Evolutionary conservation across 2,113 vertebrate species (phyloP).

Genomic region (Mionectes macconnelli): DNA sequence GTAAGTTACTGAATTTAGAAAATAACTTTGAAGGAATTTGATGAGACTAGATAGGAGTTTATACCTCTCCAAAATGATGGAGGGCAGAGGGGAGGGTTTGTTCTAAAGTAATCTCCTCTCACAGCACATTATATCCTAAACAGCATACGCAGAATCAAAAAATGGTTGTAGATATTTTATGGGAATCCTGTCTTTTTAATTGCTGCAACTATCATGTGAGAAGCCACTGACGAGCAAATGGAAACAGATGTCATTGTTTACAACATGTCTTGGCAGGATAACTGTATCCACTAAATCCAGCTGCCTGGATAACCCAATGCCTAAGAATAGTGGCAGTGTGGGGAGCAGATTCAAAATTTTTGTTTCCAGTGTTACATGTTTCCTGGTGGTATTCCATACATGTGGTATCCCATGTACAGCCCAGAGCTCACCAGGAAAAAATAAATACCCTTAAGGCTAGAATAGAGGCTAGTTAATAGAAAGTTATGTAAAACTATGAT

Average conservation of each 20-base stretch:
- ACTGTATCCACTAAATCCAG: neutral
- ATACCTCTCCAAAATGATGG: neutral
- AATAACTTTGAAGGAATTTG: neutral
- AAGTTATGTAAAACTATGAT: neutral
- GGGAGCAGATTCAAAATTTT: neutral
- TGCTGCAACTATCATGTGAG: neutral
- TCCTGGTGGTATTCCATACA: neutral
- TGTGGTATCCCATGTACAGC: neutral
- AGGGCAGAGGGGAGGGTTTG: neutral
- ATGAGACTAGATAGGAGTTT: neutral
- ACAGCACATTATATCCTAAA: neutral
- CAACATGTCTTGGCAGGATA: neutral
- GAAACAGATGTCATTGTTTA: neutral
- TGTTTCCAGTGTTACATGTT: neutral
- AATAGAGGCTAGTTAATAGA: neutral
- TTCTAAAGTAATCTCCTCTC: neutral
- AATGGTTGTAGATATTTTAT: neutral
- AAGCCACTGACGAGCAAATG: neutral
- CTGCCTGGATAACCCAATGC: neutral
- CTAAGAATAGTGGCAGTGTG: neutral
- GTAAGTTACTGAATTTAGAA: neutral
- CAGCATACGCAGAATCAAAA: neutral
- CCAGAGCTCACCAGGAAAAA: neutral
- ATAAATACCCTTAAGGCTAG: neutral
- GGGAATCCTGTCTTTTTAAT: neutral